Percentiles rank a stretch among this genome's conserved stretches.
phyloP scores from a whole-genome alignment of 2,797 vertebrate species.

The Poeciliopsis infans region DNA sequence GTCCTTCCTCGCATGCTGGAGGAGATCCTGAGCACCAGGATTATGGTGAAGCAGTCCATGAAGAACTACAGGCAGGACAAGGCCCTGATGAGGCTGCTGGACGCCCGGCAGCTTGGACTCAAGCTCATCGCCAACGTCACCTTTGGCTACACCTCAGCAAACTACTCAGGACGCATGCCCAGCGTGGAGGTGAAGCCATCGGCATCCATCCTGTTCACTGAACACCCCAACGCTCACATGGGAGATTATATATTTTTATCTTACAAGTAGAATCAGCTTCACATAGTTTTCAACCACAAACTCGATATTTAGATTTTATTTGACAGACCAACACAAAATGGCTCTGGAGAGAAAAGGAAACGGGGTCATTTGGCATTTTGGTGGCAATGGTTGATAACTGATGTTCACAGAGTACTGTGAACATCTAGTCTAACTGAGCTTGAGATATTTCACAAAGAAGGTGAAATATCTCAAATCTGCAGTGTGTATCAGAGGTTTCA shows the following conservation, averaged over 20 bases:
- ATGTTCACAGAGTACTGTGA: neutral
- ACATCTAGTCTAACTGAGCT: neutral
- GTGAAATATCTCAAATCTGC: neutral
- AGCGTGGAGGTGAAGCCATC: conserved; percentile 85
- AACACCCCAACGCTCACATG: neutral
- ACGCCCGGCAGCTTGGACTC: conserved; percentile 95
- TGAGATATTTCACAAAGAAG: neutral
- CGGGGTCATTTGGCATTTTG: too few relatives aligned
- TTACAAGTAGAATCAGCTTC: neutral
- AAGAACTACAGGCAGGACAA: conserved; percentile 91
- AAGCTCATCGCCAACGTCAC: conserved; percentile 98
- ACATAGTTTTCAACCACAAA: neutral
- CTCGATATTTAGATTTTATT: neutral
- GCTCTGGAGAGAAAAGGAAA: neutral
- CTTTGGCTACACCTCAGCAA: conserved; percentile 93
- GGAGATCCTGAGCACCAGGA: conserved; percentile 93
- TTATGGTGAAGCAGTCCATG: conserved; percentile 98
- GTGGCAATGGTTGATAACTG: too few relatives aligned
- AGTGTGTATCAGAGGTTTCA: neutral
- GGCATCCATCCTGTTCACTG: too few relatives aligned
- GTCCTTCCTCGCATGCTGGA: conserved; percentile 95
- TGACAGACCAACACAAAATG: neutral
- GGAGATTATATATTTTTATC: neutral
- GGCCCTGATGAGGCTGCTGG: conserved; percentile 87
- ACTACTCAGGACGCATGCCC: conserved; percentile 96